Conservation (phyloP, 2,797 vertebrate genomes). For the Sebastes nivosus region DNA sequence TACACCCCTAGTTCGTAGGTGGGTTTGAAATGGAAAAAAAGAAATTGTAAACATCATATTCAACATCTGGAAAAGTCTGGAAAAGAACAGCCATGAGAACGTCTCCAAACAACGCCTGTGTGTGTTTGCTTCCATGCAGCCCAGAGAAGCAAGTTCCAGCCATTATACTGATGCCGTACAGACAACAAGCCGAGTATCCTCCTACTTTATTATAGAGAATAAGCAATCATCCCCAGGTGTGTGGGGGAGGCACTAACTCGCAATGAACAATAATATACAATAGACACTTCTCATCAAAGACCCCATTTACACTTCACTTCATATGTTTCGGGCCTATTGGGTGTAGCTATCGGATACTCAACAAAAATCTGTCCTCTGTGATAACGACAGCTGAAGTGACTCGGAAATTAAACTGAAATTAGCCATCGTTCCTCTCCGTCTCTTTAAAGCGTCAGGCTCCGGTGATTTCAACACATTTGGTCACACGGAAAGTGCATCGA, state of each 20-base stretch:
- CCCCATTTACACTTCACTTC: not conserved
- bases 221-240: constrained; percentile 3
- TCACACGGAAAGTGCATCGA: not conserved
- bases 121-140: not conserved
- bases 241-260: not conserved
- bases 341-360: not conserved
- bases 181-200: not conserved
- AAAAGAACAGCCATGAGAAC: not conserved
- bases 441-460: not conserved
- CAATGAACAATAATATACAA: not conserved
- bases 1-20: too few relatives aligned
- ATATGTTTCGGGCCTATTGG: not conserved
- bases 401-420: constrained; percentile 18
- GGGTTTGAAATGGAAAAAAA: not conserved
- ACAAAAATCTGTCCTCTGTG: not conserved
- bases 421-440: not conserved
- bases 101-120: not conserved
- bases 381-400: constrained; percentile 10
- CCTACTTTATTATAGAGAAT: not conserved
- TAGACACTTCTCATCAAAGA: not conserved
- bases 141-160: not conserved
- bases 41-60: not conserved
- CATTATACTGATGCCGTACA: not conserved
- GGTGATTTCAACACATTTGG: not conserved
- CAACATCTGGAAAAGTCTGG: not conserved